phyloP scores from a whole-genome alignment of 2,113 vertebrate species.

The Sclerurus mexicanus region DNA sequence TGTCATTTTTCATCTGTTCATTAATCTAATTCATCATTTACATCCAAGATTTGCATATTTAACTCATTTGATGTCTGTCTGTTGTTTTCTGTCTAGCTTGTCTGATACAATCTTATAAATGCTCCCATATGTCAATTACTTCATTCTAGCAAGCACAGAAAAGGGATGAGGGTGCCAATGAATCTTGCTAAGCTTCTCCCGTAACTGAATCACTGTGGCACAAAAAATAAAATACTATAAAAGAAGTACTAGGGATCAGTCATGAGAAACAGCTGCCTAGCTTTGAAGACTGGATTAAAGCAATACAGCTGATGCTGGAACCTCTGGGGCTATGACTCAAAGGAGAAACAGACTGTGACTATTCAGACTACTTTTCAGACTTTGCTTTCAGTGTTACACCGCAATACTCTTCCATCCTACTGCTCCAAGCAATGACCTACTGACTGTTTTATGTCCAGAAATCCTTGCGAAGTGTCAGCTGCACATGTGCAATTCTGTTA shows the following conservation, averaged over 20 bases:
- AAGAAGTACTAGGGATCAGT: conserved; percentile 29
- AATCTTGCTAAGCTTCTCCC: conserved; percentile 36
- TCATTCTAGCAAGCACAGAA: conserved; percentile 44
- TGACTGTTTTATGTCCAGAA: background rate
- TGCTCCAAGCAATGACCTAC: background rate
- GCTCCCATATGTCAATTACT: conserved; percentile 55
- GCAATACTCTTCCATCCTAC: background rate
- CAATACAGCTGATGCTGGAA: background rate
- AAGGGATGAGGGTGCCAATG: conserved; percentile 1
- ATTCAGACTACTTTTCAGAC: background rate
- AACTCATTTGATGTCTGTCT: background rate
- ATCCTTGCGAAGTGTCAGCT: background rate
- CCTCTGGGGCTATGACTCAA: conserved; percentile 23
- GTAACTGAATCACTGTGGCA: conserved; percentile 30
- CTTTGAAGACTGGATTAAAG: background rate
- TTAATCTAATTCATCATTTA: background rate
- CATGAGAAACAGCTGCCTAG: conserved; percentile 45
- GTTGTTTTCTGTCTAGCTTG: conserved; percentile 30
- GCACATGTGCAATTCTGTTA: background rate
- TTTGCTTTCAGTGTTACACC: background rate
- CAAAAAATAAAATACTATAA: conserved; percentile 23
- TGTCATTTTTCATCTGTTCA: background rate
- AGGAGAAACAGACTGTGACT: conserved; percentile 7
- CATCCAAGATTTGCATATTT: conserved; percentile 14
- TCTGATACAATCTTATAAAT: background rate